phyloP scores from a whole-genome alignment of 2,113 vertebrate species.

The Odobenus rosmarus region DNA sequence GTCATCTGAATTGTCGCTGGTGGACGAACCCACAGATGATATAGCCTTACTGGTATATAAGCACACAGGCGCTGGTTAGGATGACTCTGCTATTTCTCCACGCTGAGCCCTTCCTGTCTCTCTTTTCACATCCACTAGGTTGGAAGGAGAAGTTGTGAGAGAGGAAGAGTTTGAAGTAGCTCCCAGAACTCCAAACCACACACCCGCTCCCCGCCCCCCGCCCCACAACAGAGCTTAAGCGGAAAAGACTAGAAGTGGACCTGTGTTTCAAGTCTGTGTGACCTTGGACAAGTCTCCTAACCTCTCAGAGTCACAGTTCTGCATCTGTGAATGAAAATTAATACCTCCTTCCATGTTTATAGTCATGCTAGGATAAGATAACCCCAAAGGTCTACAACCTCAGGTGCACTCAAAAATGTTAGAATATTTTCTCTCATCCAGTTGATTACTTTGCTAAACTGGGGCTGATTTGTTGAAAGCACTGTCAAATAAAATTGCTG shows the following conservation, averaged over 20 bases:
- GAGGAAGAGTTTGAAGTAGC: neutral
- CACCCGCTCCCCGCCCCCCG: neutral
- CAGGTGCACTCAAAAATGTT: neutral
- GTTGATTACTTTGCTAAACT: neutral
- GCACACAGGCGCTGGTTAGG: neutral
- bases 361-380: neutral
- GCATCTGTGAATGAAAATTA: constrained; percentile 13
- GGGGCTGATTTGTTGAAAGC: neutral
- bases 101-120: neutral
- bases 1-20: neutral
- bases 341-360: neutral
- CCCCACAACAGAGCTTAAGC: neutral
- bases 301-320: neutral
- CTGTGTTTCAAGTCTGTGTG: neutral
- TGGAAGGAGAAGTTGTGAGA: neutral
- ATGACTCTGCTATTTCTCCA: neutral
- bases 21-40: neutral
- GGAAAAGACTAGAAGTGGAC: neutral
- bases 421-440: neutral
- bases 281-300: neutral
- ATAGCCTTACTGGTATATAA: neutral
- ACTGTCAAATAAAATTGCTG: neutral
- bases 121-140: neutral
- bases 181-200: neutral
- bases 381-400: neutral